Base-by-base conservation (phyloP, 2,888 invertebrate species). In the Drosophila atripex region DNA sequence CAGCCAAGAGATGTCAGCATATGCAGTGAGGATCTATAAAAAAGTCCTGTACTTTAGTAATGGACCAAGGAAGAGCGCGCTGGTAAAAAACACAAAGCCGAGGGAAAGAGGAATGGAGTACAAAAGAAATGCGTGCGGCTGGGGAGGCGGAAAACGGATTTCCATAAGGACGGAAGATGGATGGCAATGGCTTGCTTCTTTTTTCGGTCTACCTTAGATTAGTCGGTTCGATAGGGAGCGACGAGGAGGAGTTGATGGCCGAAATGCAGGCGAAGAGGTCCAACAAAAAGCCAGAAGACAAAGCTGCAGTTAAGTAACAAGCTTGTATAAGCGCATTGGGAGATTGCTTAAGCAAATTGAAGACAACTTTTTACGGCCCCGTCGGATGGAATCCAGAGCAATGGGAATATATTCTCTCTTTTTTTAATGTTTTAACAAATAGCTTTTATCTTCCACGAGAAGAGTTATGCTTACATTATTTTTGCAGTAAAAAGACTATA, bases 161-260 rank as follows among this genome's bases (percentile, higher is more conserved):
- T 77, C 68, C 80, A 77, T 71, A 77, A 66, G 75, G 71, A 82
- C 56, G n/a, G 56, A 59, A 71, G 71, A 71, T 77, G 64, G 77
- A 71, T 79, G 79, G 74, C 66, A 65, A 47, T 58, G 57, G 18
- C 43, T 28, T 18, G 18, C 21, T 46, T 16, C 12, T 45, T 64
- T 55, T 66, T 50, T 14, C 28, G 54, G 64, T 57, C 50, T 39
- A 66, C 57, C 66, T 66, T 51, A 64, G 66, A 66, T 66, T 64
- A 64, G 45, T 55, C 9, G 25, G 18, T 23, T 50, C 56, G 35
- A 56, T 64, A 56, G 9, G 18, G 50, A 30, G 21, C 16, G 49
- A 46, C 47, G 55, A 49, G 14, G 14, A 58, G 58, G 14, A 58
- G 58, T 47, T 49, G 39, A 58, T 50, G 25, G 58, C 18, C 35